Base-by-base conservation (phyloP, 2,888 invertebrate species). In the Lasioglossum figueresi region DNA sequence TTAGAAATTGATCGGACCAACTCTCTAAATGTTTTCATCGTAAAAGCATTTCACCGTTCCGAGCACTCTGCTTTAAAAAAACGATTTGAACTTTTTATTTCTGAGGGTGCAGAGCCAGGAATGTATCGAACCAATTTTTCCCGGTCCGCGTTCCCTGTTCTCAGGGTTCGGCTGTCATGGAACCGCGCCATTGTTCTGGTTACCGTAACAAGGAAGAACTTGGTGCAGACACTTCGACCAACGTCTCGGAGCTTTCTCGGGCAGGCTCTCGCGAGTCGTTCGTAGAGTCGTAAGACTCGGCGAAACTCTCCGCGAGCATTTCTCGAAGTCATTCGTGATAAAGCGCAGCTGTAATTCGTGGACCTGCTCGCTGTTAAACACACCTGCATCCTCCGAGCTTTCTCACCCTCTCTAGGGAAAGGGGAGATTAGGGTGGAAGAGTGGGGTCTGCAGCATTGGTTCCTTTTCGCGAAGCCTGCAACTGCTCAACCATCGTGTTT, bases 261-360 rank as follows among this genome's bases (percentile, higher is more conserved):
- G 45, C 72, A 45, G 45, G 43, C 14, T 59, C 27, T 19, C 37
- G 23, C 43, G 71, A 37, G 27, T 45, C 66, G 76, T 45, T 68
- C 72, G 31, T 45, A 34, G 72, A 45, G 6, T 63, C 72, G 72
- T 72, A n/a, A 66, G 66, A 66, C 59, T 43, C 19, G 59, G 31
- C 31, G 71, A 23, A 79, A 79, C 79, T 63, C 59, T 40, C 27
- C 27, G 19, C 12, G 34, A 43, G 45, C 72, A 43, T 78, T 63
- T 72, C 72, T 27, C 79, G 63, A 63, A n/a, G 31, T 59, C 59
- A 45, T 79, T 79, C 79, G 37, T 72, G 45, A 16, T 79, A 45
- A 59, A 79, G 59, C 63, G 43, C 45, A 27, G 45, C 45, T 37
- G 68, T 45, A 34, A 59, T 59, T 66, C 78, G 27, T 40, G n/a